Evolutionary conservation across 2,888 invertebrate genomes (phyloP).

Genomic region (Scaptomyza cyrtandrae): DNA sequence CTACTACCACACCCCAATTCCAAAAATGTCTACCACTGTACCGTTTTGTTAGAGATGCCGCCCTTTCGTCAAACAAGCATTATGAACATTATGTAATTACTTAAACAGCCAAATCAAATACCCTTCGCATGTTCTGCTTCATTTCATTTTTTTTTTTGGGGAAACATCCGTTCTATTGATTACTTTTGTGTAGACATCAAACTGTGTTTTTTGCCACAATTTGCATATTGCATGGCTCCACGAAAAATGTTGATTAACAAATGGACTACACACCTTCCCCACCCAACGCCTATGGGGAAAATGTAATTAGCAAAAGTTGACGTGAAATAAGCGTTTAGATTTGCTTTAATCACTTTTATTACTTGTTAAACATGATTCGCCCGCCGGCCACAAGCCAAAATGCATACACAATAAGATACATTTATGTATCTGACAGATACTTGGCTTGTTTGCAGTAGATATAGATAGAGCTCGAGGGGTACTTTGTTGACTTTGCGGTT

Average conservation of each 20-base stretch:
- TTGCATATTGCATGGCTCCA: slow-evolving; percentile 59
- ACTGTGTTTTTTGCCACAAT: slow-evolving; percentile 30
- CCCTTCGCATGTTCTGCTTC: slow-evolving; percentile 26
- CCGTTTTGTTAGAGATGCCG: neutral
- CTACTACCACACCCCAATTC: too few relatives aligned
- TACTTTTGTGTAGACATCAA: slow-evolving; percentile 44
- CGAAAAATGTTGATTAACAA: slow-evolving; percentile 66
- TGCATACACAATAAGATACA: slow-evolving; percentile 28
- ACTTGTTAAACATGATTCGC: slow-evolving; percentile 70
- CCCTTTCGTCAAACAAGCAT: slow-evolving; percentile 10
- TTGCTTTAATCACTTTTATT: slow-evolving; percentile 74
- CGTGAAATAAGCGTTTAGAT: slow-evolving; percentile 61
- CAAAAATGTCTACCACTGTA: neutral
- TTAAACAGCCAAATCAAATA: slow-evolving; percentile 51
- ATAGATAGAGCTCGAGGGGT: slow-evolving; percentile 22
- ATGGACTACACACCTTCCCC: slow-evolving; percentile 34
- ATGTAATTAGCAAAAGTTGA: slow-evolving; percentile 45
- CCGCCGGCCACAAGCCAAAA: slow-evolving; percentile 45
- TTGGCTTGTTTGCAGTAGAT: neutral
- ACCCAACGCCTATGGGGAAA: neutral
- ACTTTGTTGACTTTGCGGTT: slow-evolving; percentile 70
- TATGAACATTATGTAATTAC: slow-evolving; percentile 69
- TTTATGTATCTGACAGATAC: slow-evolving; percentile 9
- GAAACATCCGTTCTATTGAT: slow-evolving; percentile 70
- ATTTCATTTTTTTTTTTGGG: slow-evolving; percentile 1